These are phyloP conservation scores for Neogale vison DNA, from an alignment of 2,113 vertebrate species.

Conservation along the genomic window DNA sequence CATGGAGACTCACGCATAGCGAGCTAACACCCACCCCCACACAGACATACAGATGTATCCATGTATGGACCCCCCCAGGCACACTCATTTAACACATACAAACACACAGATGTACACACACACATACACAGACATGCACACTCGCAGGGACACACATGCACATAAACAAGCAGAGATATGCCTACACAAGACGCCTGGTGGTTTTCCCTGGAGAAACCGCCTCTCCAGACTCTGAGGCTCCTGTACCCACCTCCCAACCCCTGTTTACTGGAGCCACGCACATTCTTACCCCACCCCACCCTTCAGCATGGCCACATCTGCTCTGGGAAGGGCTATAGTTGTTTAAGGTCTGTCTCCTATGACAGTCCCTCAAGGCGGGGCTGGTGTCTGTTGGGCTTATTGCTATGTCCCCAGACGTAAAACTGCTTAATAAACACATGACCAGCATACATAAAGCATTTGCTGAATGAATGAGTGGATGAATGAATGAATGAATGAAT, in stretches of 20 bases:
- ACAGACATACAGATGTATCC: background rate
- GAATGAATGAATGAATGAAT: background rate
- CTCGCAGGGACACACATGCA: background rate
- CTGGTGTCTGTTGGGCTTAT: background rate
- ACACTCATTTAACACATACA: background rate
- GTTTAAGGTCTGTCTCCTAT: background rate
- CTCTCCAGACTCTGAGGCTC: background rate
- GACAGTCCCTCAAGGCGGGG: background rate
- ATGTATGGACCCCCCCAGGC: background rate
- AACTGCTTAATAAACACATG: background rate
- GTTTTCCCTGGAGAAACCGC: background rate
- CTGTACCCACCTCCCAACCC: too few species aligned
- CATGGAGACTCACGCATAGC: background rate
- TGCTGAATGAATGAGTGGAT: background rate
- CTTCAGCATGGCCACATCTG: background rate
- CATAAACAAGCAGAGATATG: background rate
- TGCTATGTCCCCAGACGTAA: background rate
- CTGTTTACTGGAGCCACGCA: background rate
- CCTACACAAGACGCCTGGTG: accelerated
- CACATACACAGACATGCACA: background rate
- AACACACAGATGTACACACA: background rate
- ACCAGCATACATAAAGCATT: background rate
- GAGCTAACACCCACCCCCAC: background rate
- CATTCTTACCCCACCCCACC: background rate
- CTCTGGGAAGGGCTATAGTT: background rate